phyloP scores from a whole-genome alignment of 2,797 vertebrate species.

The Acestrorhynchus altus region DNA sequence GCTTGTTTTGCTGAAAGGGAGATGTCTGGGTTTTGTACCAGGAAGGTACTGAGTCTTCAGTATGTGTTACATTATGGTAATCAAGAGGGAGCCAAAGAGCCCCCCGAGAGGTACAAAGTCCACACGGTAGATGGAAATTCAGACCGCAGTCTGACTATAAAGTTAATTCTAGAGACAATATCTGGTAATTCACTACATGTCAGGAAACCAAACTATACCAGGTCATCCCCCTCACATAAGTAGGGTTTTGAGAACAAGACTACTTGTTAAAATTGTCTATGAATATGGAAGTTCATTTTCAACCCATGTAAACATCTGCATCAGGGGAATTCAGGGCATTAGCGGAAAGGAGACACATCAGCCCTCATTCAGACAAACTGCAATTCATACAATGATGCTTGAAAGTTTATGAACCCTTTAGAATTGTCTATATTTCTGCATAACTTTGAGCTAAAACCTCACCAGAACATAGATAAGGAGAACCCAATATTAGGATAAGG shows the following conservation, averaged over 20 bases:
- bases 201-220: neutral
- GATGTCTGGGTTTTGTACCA: slow-evolving; percentile 20
- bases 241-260: neutral
- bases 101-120: slow-evolving; percentile 15
- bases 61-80: slow-evolving; percentile 13
- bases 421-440: too few species aligned
- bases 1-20: slow-evolving; percentile 35
- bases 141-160: neutral
- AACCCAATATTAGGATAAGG: too few species aligned
- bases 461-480: too few species aligned
- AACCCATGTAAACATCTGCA: too few species aligned
- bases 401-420: too few species aligned
- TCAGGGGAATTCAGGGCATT: too few species aligned
- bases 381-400: too few species aligned
- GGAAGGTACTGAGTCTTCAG: slow-evolving; percentile 6
- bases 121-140: neutral
- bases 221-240: neutral
- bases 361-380: too few species aligned
- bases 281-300: too few species aligned
- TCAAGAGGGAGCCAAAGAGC: slow-evolving; percentile 18
- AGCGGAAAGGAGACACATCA: too few species aligned
- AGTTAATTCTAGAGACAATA: neutral
- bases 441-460: too few species aligned
- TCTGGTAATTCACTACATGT: slow-evolving; percentile 7
- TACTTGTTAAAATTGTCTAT: too few species aligned